These are phyloP conservation scores for Alaudala cheleensis DNA, from an alignment of 2,113 vertebrate species.

Conservation along the genomic window DNA sequence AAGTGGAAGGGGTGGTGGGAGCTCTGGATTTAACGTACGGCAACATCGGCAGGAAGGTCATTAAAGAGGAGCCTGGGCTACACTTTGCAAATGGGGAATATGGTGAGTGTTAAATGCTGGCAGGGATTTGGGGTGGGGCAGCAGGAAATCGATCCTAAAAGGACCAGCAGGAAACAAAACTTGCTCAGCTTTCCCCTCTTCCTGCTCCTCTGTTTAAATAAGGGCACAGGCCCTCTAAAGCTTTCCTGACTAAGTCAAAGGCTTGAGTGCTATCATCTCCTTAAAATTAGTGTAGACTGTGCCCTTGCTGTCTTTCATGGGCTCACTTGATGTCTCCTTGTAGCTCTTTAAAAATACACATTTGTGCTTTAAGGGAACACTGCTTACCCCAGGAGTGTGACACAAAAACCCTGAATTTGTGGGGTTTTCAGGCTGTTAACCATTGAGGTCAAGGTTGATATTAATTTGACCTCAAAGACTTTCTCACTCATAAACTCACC, in stretches of 20 bases:
- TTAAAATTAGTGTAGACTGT: not conserved
- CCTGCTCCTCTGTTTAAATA: not conserved
- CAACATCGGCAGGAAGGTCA: constrained; percentile 75
- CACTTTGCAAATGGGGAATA: constrained; percentile 81
- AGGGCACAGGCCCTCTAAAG: not conserved
- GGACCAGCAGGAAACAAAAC: not conserved
- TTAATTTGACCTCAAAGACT: not conserved
- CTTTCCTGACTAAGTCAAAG: not conserved
- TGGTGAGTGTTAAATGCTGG: constrained; percentile 68
- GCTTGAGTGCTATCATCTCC: not conserved
- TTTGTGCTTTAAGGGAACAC: not conserved
- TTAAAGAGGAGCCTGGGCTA: constrained; percentile 84
- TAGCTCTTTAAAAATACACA: fast-evolving
- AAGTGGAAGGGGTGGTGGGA: constrained; percentile 82
- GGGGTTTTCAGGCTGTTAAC: not conserved
- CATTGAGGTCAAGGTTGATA: not conserved
- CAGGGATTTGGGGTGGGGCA: not conserved
- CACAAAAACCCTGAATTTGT: not conserved
- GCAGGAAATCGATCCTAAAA: not conserved
- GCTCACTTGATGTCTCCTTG: not conserved
- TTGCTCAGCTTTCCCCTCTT: not conserved
- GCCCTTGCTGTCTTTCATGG: not conserved
- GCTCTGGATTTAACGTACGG: constrained; percentile 90
- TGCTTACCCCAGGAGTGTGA: not conserved
- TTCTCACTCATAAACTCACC: not conserved